Evolutionary conservation across 2,888 invertebrate species (phyloP).

Genomic region (Pollenia amentaria): DNA sequence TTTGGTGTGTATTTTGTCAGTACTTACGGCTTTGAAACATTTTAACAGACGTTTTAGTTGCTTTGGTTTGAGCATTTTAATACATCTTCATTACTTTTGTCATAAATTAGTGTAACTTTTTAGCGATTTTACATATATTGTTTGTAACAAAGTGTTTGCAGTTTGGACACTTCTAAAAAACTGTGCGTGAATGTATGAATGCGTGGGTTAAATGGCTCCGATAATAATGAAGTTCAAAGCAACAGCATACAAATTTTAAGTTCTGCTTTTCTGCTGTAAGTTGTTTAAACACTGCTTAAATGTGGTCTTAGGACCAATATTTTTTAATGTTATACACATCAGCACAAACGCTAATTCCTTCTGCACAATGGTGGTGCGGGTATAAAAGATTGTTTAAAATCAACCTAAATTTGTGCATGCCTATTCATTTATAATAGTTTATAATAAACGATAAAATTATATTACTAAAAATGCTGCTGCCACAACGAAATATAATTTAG

Average conservation of each 20-base stretch:
- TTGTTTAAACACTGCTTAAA: too few relatives aligned
- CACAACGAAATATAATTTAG: conserved; percentile 1
- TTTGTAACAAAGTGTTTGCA: too few relatives aligned
- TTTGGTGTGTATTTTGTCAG: conserved; percentile 51
- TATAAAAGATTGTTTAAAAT: neutral
- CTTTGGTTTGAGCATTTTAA: neutral
- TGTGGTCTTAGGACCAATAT: too few relatives aligned
- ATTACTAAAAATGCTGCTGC: conserved; percentile 20
- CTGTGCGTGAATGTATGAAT: neutral
- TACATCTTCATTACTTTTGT: conserved; percentile 65
- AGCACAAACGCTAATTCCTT: too few relatives aligned
- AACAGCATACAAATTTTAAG: too few relatives aligned
- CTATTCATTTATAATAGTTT: neutral
- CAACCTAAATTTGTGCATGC: neutral
- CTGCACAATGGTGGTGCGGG: too few relatives aligned
- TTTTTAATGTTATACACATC: too few relatives aligned
- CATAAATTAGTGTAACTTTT: conserved; percentile 41
- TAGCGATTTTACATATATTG: neutral
- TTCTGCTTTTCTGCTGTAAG: too few relatives aligned
- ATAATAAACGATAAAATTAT: neutral
- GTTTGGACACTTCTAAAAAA: too few relatives aligned
- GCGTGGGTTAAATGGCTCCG: conserved; percentile 51
- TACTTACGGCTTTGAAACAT: neutral
- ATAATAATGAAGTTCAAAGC: neutral
- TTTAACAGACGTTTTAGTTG: conserved; percentile 22